phyloP scores from a whole-genome alignment of 2,797 vertebrate species.

The Falco concolor region DNA sequence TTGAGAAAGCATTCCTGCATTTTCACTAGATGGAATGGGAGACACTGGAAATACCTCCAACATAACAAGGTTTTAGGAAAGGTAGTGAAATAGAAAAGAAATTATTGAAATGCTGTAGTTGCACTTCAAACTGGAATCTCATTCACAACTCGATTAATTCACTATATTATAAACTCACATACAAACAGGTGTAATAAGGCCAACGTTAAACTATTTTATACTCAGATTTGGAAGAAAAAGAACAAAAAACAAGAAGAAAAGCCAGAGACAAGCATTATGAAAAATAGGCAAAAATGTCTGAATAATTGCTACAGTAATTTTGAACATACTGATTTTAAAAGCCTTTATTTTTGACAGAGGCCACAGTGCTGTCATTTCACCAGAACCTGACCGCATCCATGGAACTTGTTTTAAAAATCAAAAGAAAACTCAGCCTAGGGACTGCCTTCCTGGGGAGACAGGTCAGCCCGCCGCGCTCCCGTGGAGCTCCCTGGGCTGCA shows the following conservation, averaged over 20 bases:
- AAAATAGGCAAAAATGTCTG: neutral
- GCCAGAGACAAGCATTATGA: neutral
- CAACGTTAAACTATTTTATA: neutral
- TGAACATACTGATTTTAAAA: neutral
- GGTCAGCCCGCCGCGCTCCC: accelerated
- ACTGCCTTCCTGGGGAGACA: neutral
- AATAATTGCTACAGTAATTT: neutral
- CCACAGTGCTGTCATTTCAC: neutral
- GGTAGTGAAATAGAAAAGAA: neutral
- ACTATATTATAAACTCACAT: neutral
- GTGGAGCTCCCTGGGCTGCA: neutral
- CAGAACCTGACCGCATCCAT: neutral
- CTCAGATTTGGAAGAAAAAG: neutral
- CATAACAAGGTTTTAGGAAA: neutral
- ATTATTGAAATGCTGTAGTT: neutral
- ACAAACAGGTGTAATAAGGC: neutral
- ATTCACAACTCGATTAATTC: neutral
- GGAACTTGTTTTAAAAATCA: neutral
- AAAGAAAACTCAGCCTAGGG: neutral
- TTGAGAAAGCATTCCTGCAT: neutral
- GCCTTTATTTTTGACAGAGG: neutral
- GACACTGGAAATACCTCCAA: neutral
- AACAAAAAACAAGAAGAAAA: neutral
- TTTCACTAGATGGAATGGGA: neutral
- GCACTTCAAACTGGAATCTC: neutral